Evolutionary conservation across 1,140 invertebrate species (phyloP), one percentile per base, ranked within the genome.

Genomic region (Sipha flava): DNA sequence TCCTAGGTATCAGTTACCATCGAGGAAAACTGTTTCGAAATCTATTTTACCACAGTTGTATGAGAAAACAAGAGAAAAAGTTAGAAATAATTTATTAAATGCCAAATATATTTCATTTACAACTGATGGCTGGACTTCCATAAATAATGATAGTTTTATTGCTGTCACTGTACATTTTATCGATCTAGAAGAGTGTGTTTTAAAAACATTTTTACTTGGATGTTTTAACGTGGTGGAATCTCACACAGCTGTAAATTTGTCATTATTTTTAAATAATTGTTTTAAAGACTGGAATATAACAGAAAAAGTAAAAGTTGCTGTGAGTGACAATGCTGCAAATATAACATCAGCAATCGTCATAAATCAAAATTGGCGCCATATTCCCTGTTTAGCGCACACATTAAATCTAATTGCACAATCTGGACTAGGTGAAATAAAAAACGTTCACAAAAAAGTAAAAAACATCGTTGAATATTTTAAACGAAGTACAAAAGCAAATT

Each of bases 11-110:
- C 21, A 80, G 54, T 49, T 83, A 18, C 82, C 82, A 14, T 64
- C 82, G 31, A 82, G 81, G 79, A 83, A 83, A 82, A 82, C 81
- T 45, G 68, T 83, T 23, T 81, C 82, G 21, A 75, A 81, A 45
- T 80, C 66, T 47, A 49, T 83, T 52, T 59, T 84, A 34, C 59
- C 82, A 37, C 73, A 45, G 18, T 54, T 82, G 23, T 79, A 81
- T 45, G 64, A 79, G 5, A 64, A 83, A 66, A 29, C 80, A 40
- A 70, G 5, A 23, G 68, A 82, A 23, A 75, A 73, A 62, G 72
- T 82, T 34, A 70, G 79, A 81, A 68, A 59, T 21, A 62, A 79
- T 43, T 45, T 79, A 62, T 12, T 9, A 4, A 52, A 54, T 52
- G 47, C 29, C 16, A n/a, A 18, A 49, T 72, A 72, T 21, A 52